Evolutionary conservation across 1,140 invertebrate genomes (phyloP), one percentile per base, ranked within the genome.

Genomic region (Drosophila burlai): DNA sequence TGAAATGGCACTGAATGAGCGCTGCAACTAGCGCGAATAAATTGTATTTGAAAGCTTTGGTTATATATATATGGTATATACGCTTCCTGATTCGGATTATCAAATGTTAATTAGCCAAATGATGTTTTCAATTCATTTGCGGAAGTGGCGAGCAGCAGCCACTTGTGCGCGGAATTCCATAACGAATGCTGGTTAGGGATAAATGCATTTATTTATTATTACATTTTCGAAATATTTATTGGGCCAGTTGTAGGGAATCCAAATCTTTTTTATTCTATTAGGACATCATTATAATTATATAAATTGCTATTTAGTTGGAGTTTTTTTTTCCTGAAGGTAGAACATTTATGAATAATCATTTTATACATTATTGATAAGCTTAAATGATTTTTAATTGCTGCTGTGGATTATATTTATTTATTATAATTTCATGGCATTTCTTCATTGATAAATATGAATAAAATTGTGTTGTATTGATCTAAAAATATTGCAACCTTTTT

Each of bases 31-130:
- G 42, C 58, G 21, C 36, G 67, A 62, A 67, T 69, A 21, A 57
- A 57, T 43, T 72, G 54, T 46, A 61, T 80, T 75, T 81, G 64
- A 47, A 13, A 46, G 29, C 49, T 24, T 54, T 74, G 36, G 40
- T 11, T 61, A 26, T 7, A 38, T 21, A 2, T 15, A 21, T 46
- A 24, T 24, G 24, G 24, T 24, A 24, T 9, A 15, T 15, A 2
- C 8, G 64, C 49, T 71, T 55, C 67, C 64, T 40, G 67, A 13
- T 43, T 58, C 2, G 68, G 34, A 42, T 43, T 15, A 50, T 31
- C n/a, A 72, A 73, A 72, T 61, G 54, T 21, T 73, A 73, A 73
- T 73, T 72, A 73, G 54, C 69, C 52, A 38, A 72, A 72, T 50
- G 38, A 50, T 50, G 52, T 15, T 67, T 71, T 55, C 67, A 50